These are phyloP conservation scores for Aurelia coerulea DNA, from an alignment of 30 jellyfish, hydroid and myxozoan genomes.

Conservation along the genomic window DNA sequence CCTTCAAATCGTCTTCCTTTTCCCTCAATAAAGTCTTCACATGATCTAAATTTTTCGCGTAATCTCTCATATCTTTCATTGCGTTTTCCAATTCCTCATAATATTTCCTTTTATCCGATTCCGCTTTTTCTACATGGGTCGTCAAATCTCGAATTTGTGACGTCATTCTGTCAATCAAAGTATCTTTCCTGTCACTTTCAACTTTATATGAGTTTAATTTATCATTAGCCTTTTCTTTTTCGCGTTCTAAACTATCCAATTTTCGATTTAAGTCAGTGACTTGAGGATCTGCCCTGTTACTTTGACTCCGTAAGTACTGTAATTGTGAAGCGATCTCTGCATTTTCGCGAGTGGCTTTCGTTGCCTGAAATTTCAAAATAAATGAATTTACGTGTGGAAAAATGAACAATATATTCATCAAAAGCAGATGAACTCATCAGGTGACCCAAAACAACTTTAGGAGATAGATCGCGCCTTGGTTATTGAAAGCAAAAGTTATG, in stretches of 20 bases:
- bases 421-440: not conserved
- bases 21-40: conserved; percentile 38
- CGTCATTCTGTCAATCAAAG: conserved; percentile 44
- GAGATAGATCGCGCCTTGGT: too few relatives aligned
- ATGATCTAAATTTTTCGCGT: conserved; percentile 37
- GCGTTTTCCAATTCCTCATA: conserved; percentile 50
- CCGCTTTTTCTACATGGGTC: conserved; percentile 53
- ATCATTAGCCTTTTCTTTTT: conserved; percentile 22
- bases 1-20: conserved; percentile 41
- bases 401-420: not conserved
- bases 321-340: conserved; percentile 30
- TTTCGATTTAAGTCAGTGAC: conserved; percentile 40
- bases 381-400: not conserved
- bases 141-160: conserved; percentile 69
- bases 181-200: conserved; percentile 66
- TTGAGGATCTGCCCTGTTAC: conserved; percentile 27
- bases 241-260: conserved; percentile 41
- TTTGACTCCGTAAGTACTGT: conserved; percentile 27
- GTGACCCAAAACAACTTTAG: too few relatives aligned
- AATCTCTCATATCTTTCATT: conserved; percentile 43
- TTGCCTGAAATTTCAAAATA: conserved; percentile 10
- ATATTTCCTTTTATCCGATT: conserved; percentile 58
- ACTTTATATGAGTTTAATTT: conserved; percentile 13
- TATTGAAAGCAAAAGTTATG: too few relatives aligned
- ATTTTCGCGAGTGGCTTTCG: conserved; percentile 23